phyloP scores from a whole-genome alignment of 2,888 invertebrate species.

The Idaea aversata region DNA sequence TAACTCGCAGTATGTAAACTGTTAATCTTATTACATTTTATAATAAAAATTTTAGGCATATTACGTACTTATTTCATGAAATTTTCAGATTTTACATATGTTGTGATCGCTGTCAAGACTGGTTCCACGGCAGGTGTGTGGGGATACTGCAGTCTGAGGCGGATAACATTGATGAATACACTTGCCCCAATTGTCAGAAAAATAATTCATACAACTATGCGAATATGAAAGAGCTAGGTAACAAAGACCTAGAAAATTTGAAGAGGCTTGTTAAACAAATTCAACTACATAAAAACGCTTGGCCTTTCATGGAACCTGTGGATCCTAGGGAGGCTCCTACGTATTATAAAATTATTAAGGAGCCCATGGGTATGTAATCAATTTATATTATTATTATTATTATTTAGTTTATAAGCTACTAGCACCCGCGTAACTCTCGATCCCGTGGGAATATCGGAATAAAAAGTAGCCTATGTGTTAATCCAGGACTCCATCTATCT shows the following conservation, averaged over 20 bases:
- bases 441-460: too few species aligned
- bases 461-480: too few species aligned
- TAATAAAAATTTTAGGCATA: too few species aligned
- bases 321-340: constrained; percentile 97
- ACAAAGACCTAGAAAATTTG: constrained; percentile 90
- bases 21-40: constrained; percentile 1
- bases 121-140: constrained; percentile 99
- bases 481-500: too few species aligned
- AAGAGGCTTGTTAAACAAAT: constrained; percentile 94
- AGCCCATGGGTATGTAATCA: constrained; percentile 92
- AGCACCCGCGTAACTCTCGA: too few species aligned
- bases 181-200: constrained; percentile 97
- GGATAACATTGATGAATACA: constrained; percentile 96
- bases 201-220: constrained; percentile 94
- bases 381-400: too few species aligned
- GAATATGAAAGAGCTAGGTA: constrained; percentile 91
- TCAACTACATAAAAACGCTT: constrained; percentile 95
- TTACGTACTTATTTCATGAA: constrained; percentile 8
- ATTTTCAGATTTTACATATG: constrained; percentile 96
- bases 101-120: constrained; percentile 99
- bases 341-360: constrained; percentile 97
- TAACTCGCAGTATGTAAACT: constrained; percentile 91
- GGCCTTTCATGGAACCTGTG: constrained; percentile 99
- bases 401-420: too few species aligned
- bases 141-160: constrained; percentile 96